Evolutionary conservation across 2,797 vertebrate genomes (phyloP), one percentile per base, ranked within the genome.

Genomic region (Otolemur crassicaudatus): DNA sequence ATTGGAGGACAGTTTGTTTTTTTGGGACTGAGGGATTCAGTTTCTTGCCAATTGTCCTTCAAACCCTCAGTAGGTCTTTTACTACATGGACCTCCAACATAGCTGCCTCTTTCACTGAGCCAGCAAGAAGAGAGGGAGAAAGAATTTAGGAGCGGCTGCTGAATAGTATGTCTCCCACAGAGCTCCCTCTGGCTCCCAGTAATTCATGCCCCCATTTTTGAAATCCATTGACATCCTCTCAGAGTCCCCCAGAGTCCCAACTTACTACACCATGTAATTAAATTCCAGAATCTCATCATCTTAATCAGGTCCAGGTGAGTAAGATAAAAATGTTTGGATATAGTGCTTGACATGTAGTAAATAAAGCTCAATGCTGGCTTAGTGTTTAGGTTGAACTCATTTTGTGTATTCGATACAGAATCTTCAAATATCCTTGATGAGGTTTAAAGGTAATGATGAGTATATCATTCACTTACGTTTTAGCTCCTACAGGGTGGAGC

Each of bases 391-490:
- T n/a, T 96, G 63, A 81, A 91, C 0, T 25, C 11, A 46, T 73
- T 92, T 37, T 46, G 8, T 56, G 58, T 13, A 29, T 73, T 17
- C 65, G 23, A 72, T 60, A 3, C 0, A 40, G 12, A 89, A 58
- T 76, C 16, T 40, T 69, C 53, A 91, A 91, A 90, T 87, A 92
- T 89, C 37, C 12, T 46, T 69, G 10, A 60, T 80, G 11, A 92
- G 8, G 4, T 22, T 53, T 81, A 83, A 84, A 43, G 4, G 1
- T 90, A 16, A 90, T 22, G 69, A 49, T 77, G 19, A 82, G 37
- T 58, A 73, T 75, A 43, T 63, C 7, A 82, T n/a, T n/a, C 46
- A 67, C 22, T 56, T 34, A 84, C 76, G 3, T 73, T 56, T 94
- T 34, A 84, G 6, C n/a, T 91, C 14, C 29, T 73, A 60, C 20